Evolutionary conservation across 2,113 vertebrate genomes (phyloP).

Genomic region (Pluvialis apricaria): DNA sequence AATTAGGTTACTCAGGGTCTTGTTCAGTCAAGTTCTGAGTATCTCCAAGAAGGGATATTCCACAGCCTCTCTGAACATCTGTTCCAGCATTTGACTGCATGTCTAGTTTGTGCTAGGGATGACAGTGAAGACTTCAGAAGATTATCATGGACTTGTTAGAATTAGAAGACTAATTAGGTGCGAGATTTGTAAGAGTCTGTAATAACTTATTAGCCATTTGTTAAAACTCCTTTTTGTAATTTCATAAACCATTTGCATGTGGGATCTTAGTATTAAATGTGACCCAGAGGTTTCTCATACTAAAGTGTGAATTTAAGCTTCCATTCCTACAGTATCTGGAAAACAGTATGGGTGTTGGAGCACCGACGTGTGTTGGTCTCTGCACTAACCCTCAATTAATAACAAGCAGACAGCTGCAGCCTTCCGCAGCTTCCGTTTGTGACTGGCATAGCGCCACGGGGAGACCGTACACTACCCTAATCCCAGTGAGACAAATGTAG

Average conservation of each 20-base stretch:
- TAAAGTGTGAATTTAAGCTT: neutral
- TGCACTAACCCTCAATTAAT: conserved; percentile 5
- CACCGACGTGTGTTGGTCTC: neutral
- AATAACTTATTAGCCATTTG: neutral
- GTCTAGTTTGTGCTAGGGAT: neutral
- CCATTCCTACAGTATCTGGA: conserved; percentile 11
- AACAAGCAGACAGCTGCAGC: conserved; percentile 44
- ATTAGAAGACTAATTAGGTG: neutral
- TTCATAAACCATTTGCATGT: neutral
- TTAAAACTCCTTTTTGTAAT: neutral
- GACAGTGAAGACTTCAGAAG: neutral
- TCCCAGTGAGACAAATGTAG: conserved; percentile 7
- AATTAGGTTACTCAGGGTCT: neutral
- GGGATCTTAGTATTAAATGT: neutral
- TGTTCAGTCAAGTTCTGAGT: neutral
- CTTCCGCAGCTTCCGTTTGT: neutral
- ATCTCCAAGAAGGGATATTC: neutral
- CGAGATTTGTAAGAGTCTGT: neutral
- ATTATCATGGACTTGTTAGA: neutral
- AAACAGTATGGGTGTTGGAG: neutral
- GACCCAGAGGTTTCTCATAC: neutral
- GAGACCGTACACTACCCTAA: neutral
- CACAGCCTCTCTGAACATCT: neutral
- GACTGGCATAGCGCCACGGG: neutral
- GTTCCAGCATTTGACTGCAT: neutral